Evolutionary conservation across 2,797 vertebrate species (phyloP).

Genomic region (Ctenopoma multispine): DNA sequence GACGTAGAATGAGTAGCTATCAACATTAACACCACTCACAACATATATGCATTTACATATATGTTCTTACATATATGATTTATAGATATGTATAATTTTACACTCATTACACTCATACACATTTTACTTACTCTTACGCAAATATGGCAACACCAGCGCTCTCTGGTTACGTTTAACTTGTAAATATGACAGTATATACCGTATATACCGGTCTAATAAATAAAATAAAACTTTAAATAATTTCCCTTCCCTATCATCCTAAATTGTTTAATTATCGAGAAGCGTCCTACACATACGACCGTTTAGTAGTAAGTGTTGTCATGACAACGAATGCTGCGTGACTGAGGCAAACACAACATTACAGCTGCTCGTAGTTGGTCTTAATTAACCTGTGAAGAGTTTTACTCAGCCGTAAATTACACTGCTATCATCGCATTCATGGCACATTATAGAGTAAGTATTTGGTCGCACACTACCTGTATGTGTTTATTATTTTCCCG

Average conservation of each 20-base stretch:
- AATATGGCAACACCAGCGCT: background rate
- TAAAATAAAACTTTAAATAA: too few species aligned
- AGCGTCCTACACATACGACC: background rate
- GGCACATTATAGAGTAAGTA: conserved; percentile 81
- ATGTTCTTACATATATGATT: too few species aligned
- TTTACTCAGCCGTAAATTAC: background rate
- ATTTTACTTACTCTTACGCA: background rate
- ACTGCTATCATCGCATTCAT: conserved; percentile 37
- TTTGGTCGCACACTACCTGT: background rate
- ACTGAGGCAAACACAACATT: conserved; percentile 3
- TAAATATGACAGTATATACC: too few species aligned
- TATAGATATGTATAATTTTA: too few species aligned
- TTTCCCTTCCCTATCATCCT: too few species aligned
- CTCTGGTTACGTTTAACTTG: background rate
- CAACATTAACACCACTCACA: background rate
- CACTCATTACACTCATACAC: too few species aligned
- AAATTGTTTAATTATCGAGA: background rate
- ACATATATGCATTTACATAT: too few species aligned
- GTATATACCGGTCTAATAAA: background rate
- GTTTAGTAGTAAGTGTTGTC: conserved; percentile 41
- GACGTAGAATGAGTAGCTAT: background rate
- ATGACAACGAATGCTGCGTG: conserved; percentile 60
- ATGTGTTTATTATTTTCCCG: background rate
- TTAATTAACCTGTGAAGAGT: background rate
- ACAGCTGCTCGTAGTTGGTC: conserved; percentile 2